phyloP scores from a whole-genome alignment of 2,113 vertebrate genomes.

The Sander lucioperca region DNA sequence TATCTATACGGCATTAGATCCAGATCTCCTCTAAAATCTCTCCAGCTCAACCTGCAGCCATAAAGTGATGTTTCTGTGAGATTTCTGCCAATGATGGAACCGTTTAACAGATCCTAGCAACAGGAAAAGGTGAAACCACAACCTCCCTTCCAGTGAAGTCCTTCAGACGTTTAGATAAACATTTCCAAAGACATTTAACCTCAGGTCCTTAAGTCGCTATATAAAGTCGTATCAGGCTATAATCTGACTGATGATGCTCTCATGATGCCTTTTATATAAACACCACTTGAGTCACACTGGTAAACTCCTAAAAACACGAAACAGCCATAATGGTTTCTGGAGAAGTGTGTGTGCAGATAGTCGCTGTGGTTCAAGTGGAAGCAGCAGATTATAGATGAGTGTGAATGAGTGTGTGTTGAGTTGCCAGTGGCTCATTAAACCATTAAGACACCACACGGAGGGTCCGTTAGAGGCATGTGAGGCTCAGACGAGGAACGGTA shows the following conservation, averaged over 20 bases:
- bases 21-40: constrained; percentile 14
- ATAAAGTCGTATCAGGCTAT: neutral
- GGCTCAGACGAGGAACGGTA: neutral
- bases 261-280: neutral
- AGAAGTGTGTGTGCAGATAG: neutral
- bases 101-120: neutral
- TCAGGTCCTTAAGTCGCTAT: neutral
- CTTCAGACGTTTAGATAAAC: neutral
- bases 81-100: neutral
- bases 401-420: constrained; percentile 22
- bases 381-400: constrained; percentile 18
- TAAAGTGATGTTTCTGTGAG: neutral
- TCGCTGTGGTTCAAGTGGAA: neutral
- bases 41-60: constrained; percentile 9
- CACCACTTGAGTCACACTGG: neutral
- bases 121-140: neutral
- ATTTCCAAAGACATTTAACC: constrained; percentile 13
- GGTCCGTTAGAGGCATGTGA: neutral
- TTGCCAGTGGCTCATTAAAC: constrained; percentile 42
- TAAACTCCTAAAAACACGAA: constrained; percentile 36
- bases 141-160: neutral
- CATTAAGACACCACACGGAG: constrained; percentile 43
- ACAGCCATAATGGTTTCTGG: constrained; percentile 2
- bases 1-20: constrained; percentile 19
- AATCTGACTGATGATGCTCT: neutral